A percentile compares a stretch with the other conserved stretches of the same genome.
Evolutionary conservation across 2,888 invertebrate genomes (phyloP).

Genomic region (Drosophila mayaguana): DNA sequence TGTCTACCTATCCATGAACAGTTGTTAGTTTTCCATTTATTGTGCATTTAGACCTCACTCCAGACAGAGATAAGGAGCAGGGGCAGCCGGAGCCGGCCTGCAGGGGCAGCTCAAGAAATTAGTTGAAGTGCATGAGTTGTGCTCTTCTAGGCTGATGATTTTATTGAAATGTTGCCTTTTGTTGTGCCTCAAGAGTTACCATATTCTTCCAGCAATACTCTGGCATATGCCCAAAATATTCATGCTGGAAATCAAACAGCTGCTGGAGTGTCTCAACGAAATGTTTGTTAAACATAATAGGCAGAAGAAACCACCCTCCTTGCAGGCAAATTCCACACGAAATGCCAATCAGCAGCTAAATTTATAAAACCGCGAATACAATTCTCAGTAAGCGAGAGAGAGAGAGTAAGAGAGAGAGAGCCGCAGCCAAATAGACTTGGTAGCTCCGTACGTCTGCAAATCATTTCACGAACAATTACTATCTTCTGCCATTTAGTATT

Average conservation of each 20-base stretch:
- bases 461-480: not conserved
- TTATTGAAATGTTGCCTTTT: constrained; percentile 72
- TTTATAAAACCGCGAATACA: constrained; percentile 33
- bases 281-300: not conserved
- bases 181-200: constrained; percentile 24
- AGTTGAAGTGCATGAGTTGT: constrained; percentile 74
- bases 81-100: too few relatives aligned
- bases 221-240: constrained; percentile 64
- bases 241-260: constrained; percentile 69
- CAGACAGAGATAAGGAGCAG: too few relatives aligned
- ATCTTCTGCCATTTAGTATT: not conserved
- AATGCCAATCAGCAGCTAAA: constrained; percentile 39
- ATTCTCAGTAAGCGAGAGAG: not conserved
- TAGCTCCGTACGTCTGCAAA: not conserved
- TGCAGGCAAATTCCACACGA: constrained; percentile 24
- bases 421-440: not conserved
- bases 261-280: constrained; percentile 52
- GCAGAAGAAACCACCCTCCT: constrained; percentile 8
- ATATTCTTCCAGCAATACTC: constrained; percentile 11
- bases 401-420: not conserved
- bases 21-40: constrained; percentile 78
- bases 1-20: constrained; percentile 38
- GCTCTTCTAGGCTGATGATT: constrained; percentile 57
- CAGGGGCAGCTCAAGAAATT: constrained; percentile 50
- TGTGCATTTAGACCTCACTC: constrained; percentile 59